Conservation (phyloP, 2,888 invertebrate genomes). For the Caenorhabditis parvicauda region DNA sequence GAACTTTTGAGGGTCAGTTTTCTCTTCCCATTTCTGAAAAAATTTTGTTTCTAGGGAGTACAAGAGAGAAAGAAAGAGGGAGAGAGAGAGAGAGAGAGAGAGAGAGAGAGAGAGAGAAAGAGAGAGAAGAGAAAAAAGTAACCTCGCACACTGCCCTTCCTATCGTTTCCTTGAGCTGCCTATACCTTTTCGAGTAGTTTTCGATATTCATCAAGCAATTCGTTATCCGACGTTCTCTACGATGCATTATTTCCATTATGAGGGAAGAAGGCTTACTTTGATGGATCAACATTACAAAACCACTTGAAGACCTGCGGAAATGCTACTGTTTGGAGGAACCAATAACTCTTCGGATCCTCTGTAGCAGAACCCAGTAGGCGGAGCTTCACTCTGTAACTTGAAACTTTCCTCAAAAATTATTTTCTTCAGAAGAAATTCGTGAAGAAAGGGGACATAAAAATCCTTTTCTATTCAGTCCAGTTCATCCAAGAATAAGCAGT, state of each 20-base stretch:
- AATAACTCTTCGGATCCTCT: slow-evolving; percentile 5
- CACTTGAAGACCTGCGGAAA: slow-evolving; percentile 23
- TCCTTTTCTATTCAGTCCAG: too few relatives aligned
- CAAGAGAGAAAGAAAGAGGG: too few relatives aligned
- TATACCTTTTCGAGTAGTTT: slow-evolving; percentile 37
- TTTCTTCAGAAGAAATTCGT: neutral
- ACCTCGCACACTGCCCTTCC: slow-evolving; percentile 32
- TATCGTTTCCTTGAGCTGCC: slow-evolving; percentile 28
- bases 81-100: neutral
- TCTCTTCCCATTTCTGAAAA: slow-evolving; percentile 80
- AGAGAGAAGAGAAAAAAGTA: too few relatives aligned
- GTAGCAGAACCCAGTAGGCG: slow-evolving; percentile 4
- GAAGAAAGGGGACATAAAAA: neutral
- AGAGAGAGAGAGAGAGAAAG: too few relatives aligned
- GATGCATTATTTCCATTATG: neutral
- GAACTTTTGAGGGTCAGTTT: slow-evolving; percentile 88
- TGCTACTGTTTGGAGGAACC: slow-evolving; percentile 15
- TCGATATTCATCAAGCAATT: slow-evolving; percentile 38
- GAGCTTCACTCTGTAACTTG: slow-evolving; percentile 7
- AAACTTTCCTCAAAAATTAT: neutral
- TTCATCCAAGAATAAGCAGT: too few relatives aligned
- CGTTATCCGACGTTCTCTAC: slow-evolving; percentile 19
- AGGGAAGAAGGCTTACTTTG: slow-evolving; percentile 11
- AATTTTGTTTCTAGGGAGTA: neutral
- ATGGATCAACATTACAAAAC: slow-evolving; percentile 23